phyloP scores from a whole-genome alignment of 1,140 invertebrate species.

The Lerema accius region DNA sequence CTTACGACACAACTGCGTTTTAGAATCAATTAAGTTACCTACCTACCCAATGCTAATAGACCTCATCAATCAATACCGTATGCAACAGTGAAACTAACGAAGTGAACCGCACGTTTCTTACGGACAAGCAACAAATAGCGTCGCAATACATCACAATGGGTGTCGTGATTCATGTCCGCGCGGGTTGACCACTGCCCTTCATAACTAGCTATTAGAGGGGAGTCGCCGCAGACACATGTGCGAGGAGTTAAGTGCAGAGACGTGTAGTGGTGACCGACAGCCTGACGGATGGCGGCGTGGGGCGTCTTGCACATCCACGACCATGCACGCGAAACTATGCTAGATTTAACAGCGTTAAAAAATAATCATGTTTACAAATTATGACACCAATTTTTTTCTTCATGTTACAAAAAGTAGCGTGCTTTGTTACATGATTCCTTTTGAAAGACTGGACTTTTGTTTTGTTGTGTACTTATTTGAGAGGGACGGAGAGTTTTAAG shows the following conservation, averaged over 20 bases:
- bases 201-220: conserved; percentile 61
- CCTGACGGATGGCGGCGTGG: conserved; percentile 60
- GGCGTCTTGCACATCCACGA: conserved; percentile 44
- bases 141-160: conserved; percentile 42
- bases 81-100: not conserved
- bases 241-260: conserved; percentile 60
- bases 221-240: conserved; percentile 54
- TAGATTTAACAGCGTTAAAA: too few species aligned
- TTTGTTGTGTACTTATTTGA: too few species aligned
- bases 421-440: too few species aligned
- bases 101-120: not conserved
- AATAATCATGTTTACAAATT: too few species aligned
- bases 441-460: too few species aligned
- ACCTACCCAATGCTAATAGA: too few species aligned
- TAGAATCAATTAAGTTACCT: too few species aligned
- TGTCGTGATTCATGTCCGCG: conserved; percentile 50
- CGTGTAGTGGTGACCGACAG: conserved; percentile 58
- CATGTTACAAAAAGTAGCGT: too few species aligned
- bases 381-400: too few species aligned
- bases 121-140: conserved; percentile 26
- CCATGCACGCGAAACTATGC: not conserved
- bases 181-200: conserved; percentile 54
- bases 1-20: too few species aligned
- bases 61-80: not conserved
- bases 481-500: too few species aligned